phyloP scores from a whole-genome alignment of 64 coral and sea anemone genomes.

The Montipora foliosa region DNA sequence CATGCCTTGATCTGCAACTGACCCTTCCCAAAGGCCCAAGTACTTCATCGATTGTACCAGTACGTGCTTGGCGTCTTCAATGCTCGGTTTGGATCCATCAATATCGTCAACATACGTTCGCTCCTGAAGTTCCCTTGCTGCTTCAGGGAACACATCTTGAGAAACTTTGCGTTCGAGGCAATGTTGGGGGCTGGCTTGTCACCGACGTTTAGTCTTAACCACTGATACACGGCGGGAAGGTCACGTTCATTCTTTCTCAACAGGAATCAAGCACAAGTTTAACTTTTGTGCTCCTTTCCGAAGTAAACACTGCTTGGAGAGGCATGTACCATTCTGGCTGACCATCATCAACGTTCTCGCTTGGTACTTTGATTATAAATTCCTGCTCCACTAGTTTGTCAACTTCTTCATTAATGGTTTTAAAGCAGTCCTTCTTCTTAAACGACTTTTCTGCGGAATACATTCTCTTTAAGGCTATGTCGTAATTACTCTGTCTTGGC shows the following conservation, averaged over 20 bases:
- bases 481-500: neutral
- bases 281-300: neutral
- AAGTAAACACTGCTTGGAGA: neutral
- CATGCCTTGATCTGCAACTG: conserved; percentile 49
- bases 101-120: conserved; percentile 49
- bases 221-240: neutral
- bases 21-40: neutral
- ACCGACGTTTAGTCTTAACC: neutral
- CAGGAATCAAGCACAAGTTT: neutral
- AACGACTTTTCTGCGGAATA: neutral
- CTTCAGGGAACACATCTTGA: conserved; percentile 1
- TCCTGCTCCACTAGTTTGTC: neutral
- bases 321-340: neutral
- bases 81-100: neutral
- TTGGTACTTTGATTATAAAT: neutral
- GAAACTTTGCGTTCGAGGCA: conserved; percentile 9
- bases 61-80: conserved; percentile 20
- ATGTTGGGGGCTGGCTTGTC: neutral
- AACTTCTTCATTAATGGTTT: neutral
- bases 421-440: neutral
- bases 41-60: neutral
- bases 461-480: neutral
- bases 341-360: neutral
- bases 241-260: neutral
- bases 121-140: conserved; percentile 28